Base-by-base conservation (phyloP, 2,113 vertebrate species). In the Platichthys stellatus region DNA sequence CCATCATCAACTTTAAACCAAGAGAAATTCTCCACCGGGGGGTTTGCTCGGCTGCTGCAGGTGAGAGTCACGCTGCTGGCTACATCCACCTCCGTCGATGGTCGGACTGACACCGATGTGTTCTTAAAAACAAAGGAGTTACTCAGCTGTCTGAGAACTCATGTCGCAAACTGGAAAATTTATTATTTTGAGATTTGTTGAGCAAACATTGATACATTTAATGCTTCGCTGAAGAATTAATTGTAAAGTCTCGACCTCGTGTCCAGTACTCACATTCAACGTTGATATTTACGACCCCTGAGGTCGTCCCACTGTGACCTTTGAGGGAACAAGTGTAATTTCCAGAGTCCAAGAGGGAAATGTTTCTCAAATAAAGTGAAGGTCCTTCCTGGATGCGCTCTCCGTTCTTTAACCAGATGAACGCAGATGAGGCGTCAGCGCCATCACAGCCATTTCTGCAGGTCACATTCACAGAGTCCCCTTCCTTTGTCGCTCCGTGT, bases 301-400 rank as follows among this genome's bases (percentile, higher is more conserved):
- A 87, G 28, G 40, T 47, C 26, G 38, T 26, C 49, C 28, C 45
- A 0, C 17, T n/a, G 38, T 83, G 47, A 12, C 11, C 9, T 43
- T 84, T 86, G 2, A 85, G 62, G 53, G 81, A 80, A 57, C 86
- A 91, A 7, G 63, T 35, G 77, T 90, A 91, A 62, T 81, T 89
- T 63, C 90, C 90, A 47, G 86, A 86, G 59, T 45, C 17, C 23
- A 13, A n/a, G 1, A 2, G n/a, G 38, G 83, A 75, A 18, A 85
- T 1, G 56, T 76, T 65, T 38, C 20, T 63, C 5, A 83, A 63
- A 59, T 78, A 38, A 10, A 90, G 51, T 0, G 45, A 47, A 15
- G 59, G 26, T 67, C 69, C 83, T 49, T 90, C 23, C 0, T 58
- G 13, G 17, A 80, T 4, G 2, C 3, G 2, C 21, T 77, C 35